Evolutionary conservation across 2,888 invertebrate species (phyloP).

Genomic region (Hemicrepidius hirtus): DNA sequence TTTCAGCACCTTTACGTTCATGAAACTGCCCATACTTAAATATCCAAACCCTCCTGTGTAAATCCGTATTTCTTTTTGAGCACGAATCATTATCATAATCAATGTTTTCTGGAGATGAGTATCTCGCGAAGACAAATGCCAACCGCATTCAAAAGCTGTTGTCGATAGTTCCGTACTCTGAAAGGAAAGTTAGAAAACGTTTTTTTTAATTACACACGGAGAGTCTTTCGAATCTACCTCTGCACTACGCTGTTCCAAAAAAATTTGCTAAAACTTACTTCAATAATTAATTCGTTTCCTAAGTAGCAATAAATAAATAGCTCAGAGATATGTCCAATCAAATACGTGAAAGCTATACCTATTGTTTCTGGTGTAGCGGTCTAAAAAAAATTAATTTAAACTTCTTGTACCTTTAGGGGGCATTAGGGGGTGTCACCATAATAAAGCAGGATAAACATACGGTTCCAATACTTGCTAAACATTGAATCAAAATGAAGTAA

Average conservation of each 20-base stretch:
- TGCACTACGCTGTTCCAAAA: too few species aligned
- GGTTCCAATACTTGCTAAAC: conserved; percentile 15
- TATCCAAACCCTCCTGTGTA: background rate
- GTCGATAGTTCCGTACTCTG: background rate
- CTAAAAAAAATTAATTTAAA: background rate
- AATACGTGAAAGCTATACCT: background rate
- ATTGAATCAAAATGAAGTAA: conserved; percentile 13
- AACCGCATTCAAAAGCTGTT: conserved; percentile 10
- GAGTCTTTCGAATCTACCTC: too few species aligned
- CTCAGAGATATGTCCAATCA: conserved; percentile 4
- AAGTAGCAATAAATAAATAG: conserved; percentile 32
- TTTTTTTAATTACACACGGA: too few species aligned
- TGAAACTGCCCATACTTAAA: background rate
- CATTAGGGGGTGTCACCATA: too few species aligned
- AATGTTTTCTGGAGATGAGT: background rate
- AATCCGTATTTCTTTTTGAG: background rate
- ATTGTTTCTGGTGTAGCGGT: background rate
- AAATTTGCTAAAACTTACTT: conserved; percentile 6
- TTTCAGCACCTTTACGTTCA: conserved; percentile 1
- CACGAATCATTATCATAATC: background rate
- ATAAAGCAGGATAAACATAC: conserved; percentile 8
- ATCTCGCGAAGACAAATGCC: conserved; percentile 2
- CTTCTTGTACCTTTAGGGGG: too few species aligned
- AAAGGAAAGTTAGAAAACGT: background rate
- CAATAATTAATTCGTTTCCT: conserved; percentile 10